A percentile compares a stretch with the other conserved stretches of the same genome.
Evolutionary conservation across 2,113 vertebrate species (phyloP).

Genomic region (Paracyprichromis sp.): DNA sequence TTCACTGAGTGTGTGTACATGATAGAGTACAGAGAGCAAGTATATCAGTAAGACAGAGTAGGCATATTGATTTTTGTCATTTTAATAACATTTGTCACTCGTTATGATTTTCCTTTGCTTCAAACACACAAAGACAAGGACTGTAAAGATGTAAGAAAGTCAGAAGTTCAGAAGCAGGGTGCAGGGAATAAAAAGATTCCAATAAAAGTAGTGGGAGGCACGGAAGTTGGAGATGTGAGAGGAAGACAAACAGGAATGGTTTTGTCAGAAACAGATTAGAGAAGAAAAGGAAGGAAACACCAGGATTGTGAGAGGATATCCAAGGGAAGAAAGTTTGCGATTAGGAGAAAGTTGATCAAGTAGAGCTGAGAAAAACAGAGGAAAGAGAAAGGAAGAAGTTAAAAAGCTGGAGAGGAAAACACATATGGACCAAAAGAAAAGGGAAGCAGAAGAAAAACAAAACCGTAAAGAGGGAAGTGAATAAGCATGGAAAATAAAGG

Average conservation of each 20-base stretch:
- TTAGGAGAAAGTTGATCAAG: not conserved
- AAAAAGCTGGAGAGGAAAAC: not conserved
- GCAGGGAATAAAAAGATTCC: not conserved
- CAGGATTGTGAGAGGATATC: not conserved
- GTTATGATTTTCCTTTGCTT: not conserved
- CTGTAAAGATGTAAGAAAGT: not conserved
- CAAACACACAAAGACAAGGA: not conserved
- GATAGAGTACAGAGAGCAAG: not conserved
- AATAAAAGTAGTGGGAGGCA: not conserved
- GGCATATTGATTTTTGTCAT: not conserved
- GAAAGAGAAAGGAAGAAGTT: not conserved
- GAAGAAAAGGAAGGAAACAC: slow-evolving; percentile 10
- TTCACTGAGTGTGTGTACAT: not conserved
- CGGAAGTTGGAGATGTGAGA: not conserved
- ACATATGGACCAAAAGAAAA: not conserved
- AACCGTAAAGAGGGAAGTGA: not conserved
- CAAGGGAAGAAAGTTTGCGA: not conserved
- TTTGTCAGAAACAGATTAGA: not conserved
- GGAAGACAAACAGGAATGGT: not conserved
- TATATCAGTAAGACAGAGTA: not conserved
- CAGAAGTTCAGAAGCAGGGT: not conserved
- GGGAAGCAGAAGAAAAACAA: not conserved
- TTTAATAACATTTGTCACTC: not conserved
- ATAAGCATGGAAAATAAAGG: not conserved
- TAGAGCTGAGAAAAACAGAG: not conserved